Conservation (phyloP, 1,140 invertebrate species). For the Octopus sinensis region DNA sequence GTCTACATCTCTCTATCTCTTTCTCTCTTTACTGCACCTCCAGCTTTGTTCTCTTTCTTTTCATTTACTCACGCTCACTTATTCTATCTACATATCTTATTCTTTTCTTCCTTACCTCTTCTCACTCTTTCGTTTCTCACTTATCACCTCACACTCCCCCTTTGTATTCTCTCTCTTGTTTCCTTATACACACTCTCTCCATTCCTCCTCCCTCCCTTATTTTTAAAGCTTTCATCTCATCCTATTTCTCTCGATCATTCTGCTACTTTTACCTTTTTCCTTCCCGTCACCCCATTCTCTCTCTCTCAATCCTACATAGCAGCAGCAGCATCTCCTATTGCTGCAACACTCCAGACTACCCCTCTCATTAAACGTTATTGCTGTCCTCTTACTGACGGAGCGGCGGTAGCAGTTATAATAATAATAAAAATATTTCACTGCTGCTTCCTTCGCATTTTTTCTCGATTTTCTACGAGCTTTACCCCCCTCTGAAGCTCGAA, state of each 20-base stretch:
- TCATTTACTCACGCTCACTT: neutral
- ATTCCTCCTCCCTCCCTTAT: neutral
- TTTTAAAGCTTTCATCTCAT: neutral
- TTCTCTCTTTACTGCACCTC: neutral
- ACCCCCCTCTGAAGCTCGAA: neutral
- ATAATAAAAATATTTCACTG: neutral
- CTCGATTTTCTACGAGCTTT: neutral
- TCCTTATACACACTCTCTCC: neutral
- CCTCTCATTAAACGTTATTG: too few species aligned
- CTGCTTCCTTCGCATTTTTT: neutral
- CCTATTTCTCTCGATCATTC: neutral
- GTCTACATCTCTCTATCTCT: neutral
- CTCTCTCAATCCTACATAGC: neutral
- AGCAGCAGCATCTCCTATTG: too few species aligned
- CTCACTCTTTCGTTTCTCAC: neutral
- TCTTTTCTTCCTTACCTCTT: neutral
- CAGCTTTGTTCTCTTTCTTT: too few species aligned
- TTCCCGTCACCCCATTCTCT: conserved; percentile 3
- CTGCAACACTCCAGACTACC: too few species aligned
- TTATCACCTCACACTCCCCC: neutral
- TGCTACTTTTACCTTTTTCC: neutral
- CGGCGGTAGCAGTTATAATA: neutral
- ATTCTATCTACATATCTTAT: neutral
- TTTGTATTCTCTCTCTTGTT: neutral
- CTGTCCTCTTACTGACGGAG: neutral